Base-by-base conservation (phyloP, 2,113 vertebrate species). In the Rafetus swinhoei region DNA sequence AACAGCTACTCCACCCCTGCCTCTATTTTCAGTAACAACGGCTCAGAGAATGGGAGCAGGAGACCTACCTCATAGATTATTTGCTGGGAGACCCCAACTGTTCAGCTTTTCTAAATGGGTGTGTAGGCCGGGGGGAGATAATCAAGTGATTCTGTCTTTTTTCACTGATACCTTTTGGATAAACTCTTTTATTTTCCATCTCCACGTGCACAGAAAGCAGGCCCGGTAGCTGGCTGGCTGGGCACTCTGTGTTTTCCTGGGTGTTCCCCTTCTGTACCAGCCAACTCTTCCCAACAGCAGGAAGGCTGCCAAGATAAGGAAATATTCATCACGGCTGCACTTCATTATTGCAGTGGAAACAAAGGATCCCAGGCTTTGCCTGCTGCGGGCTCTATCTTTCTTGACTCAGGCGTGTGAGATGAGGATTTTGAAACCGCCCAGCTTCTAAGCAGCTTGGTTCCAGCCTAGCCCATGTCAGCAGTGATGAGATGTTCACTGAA, bases 221-320 rank as follows among this genome's bases (percentile, higher is more conserved):
- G 79, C 76, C 0, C 0, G 87, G 15, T 83, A 91, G 96, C 95
- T 90, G 93, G 86, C 93, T 95, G 69, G 82, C 90, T 82, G 81
- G 92, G 82, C 29, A 39, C 62, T n/a, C 74, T 83, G 89, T 88
- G 94, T 93, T 97, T 97, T 97, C 97, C 96, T 97, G 96, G 96
- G 96, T 96, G 97, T 97, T 90, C 96, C 94, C 91, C 83, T 14
- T 56, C 90, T 93, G 87, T 81, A 94, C 96, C 97, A 97, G 96
- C 96, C 96, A 96, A 96, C 69, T 95, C 88, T 96, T 96, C 94
- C 88, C 22, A 24, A 39, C 53, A 95, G 93, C 96, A 97, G 95
- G 97, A 97, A 97, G 59, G 92, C 94, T 94, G 95, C 97, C 95
- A 96, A 97, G 97, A 97, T 97, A 98, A 97, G 97, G 93, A 93